phyloP scores from a whole-genome alignment of 1,140 invertebrate genomes.

The Listronotus bonariensis region DNA sequence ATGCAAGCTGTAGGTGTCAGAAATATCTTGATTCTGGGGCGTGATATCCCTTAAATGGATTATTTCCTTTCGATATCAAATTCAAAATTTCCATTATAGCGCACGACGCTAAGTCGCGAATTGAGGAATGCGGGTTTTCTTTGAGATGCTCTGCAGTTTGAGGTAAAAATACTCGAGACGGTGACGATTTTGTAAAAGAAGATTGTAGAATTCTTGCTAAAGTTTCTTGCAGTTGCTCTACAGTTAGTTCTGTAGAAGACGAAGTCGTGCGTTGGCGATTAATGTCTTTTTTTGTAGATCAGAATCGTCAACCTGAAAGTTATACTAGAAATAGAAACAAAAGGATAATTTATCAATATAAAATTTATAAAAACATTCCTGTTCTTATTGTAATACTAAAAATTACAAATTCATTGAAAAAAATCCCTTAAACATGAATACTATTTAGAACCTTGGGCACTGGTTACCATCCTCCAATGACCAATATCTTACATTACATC shows the following conservation, averaged over 20 bases:
- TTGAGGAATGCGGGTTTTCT: slow-evolving; percentile 57
- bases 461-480: too few species aligned
- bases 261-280: slow-evolving; percentile 48
- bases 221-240: slow-evolving; percentile 66
- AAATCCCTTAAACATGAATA: too few species aligned
- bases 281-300: slow-evolving; percentile 51
- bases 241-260: slow-evolving; percentile 52
- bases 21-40: slow-evolving; percentile 56
- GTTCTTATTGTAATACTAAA: too few species aligned
- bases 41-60: slow-evolving; percentile 65
- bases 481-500: too few species aligned
- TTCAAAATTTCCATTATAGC: slow-evolving; percentile 71
- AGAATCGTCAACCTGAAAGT: slow-evolving; percentile 50
- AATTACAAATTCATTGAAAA: too few species aligned
- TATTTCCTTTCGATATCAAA: slow-evolving; percentile 64
- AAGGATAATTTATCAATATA: too few species aligned
- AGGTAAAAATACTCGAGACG: slow-evolving; percentile 67
- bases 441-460: too few species aligned
- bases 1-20: slow-evolving; percentile 55
- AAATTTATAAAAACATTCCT: too few species aligned
- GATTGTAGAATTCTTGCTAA: slow-evolving; percentile 68
- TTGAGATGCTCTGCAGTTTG: slow-evolving; percentile 62
- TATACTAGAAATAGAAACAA: neutral
- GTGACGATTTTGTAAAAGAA: slow-evolving; percentile 66
- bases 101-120: slow-evolving; percentile 64